Evolutionary conservation across 2,113 vertebrate genomes (phyloP), one percentile per base, ranked within the genome.

Genomic region (Atractosteus spatula): DNA sequence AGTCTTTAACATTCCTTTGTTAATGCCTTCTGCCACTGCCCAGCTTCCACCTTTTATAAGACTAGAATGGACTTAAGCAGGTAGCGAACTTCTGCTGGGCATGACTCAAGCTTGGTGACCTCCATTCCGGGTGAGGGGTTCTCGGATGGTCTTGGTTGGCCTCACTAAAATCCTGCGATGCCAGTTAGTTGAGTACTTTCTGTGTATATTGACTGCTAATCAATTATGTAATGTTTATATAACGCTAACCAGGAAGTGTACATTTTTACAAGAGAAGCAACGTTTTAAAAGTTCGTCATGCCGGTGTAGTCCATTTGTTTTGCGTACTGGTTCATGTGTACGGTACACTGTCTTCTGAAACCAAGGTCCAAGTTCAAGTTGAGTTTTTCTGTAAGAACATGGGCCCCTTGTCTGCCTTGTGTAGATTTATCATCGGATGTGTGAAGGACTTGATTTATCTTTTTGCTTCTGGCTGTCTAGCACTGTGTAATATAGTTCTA

Each of bases 321-420:
- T 62, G 59, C 17, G 2, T 62, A 11, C 17, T 11, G 13, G 59
- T 62, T 62, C 3, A 4, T 62, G 59, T 62, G 13, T 59, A 45
- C 12, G 12, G 72, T 71, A 73, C 74, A 78, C 61, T 64, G 7
- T 16, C 6, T 62, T 62, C 14, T 73, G 70, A 59, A 75, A 61
- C 68, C 76, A 84, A 76, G 75, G 61, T 78, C 75, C 76, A 17
- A 70, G 71, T 74, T 75, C 63, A 66, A 63, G 59, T 79, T 70
- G 80, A 69, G 47, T 29, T 77, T 69, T 41, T 76, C 54, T 41
- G 69, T 10, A 29, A 29, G 29, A 29, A 45, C 69, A 29, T 72
- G 66, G 75, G 67, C 71, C 41, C 59, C 44, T 66, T 61, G 61
- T 70, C 62, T 66, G 55, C 42, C 54, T 43, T 51, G 70, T 55